Conservation (phyloP, 1,140 invertebrate species). For the Macrocentrus cingulum region DNA sequence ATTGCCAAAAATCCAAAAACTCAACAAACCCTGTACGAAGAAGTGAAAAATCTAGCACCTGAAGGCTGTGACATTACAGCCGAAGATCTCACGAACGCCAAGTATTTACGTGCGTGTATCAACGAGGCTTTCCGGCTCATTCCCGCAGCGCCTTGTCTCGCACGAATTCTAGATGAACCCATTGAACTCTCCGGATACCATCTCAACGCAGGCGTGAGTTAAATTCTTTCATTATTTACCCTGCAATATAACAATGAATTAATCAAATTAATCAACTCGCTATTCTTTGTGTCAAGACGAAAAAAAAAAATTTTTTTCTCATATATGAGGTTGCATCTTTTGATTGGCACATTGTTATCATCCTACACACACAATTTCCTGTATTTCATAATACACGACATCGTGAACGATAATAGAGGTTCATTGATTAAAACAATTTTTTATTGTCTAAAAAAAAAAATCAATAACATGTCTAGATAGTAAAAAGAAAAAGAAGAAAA, state of each 20-base stretch:
- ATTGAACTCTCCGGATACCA: constrained; percentile 75
- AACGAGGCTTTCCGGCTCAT: constrained; percentile 82
- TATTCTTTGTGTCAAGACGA: not conserved
- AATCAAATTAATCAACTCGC: constrained; percentile 1
- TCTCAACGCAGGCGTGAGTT: constrained; percentile 74
- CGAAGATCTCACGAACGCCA: constrained; percentile 66
- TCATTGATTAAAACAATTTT: too few species aligned
- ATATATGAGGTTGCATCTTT: too few species aligned
- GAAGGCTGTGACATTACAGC: constrained; percentile 62
- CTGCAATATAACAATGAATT: not conserved
- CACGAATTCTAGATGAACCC: constrained; percentile 76
- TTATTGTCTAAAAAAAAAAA: too few species aligned
- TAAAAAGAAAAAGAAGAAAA: not conserved
- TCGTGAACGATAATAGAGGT: too few species aligned
- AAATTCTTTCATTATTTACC: constrained; percentile 1
- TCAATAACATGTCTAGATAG: too few species aligned
- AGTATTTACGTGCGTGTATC: constrained; percentile 83
- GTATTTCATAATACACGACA: too few species aligned
- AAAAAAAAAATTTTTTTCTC: not conserved
- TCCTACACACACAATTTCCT: too few species aligned
- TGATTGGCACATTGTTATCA: too few species aligned
- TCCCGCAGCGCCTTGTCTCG: constrained; percentile 82
- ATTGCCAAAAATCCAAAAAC: constrained; percentile 69
- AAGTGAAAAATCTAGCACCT: constrained; percentile 65
- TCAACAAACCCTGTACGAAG: constrained; percentile 75